Evolutionary conservation across 1,140 invertebrate species (phyloP).

Genomic region (Dinothrombium tinctorium): DNA sequence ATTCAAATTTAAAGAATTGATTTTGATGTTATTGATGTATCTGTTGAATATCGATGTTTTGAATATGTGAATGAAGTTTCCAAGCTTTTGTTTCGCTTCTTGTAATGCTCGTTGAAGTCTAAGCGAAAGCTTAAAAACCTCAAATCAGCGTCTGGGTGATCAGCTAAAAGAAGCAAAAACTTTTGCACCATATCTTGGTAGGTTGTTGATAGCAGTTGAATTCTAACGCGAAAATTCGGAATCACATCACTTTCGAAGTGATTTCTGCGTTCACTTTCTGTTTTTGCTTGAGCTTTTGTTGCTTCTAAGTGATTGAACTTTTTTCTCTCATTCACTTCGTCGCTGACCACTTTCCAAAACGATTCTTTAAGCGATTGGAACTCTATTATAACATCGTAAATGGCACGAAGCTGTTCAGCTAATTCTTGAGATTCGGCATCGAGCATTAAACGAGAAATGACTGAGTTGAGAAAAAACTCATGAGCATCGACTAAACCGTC

Average conservation of each 20-base stretch:
- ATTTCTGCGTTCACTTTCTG: slow-evolving; percentile 9
- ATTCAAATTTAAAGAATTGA: too few relatives aligned
- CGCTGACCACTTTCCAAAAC: slow-evolving; percentile 29
- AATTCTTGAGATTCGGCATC: slow-evolving; percentile 35
- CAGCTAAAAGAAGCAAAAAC: slow-evolving; percentile 49
- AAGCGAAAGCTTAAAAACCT: slow-evolving; percentile 66
- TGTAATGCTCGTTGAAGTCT: slow-evolving; percentile 76
- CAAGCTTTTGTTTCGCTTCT: slow-evolving; percentile 43
- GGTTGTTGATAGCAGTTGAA: slow-evolving; percentile 22
- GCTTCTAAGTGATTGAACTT: slow-evolving; percentile 1
- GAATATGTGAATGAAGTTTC: slow-evolving; percentile 41
- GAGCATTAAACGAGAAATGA: slow-evolving; percentile 53
- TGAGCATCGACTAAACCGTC: slow-evolving; percentile 73
- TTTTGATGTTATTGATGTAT: neutral
- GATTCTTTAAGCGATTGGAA: slow-evolving; percentile 35
- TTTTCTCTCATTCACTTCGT: slow-evolving; percentile 27
- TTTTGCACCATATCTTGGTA: slow-evolving; percentile 46
- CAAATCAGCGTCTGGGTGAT: slow-evolving; percentile 47
- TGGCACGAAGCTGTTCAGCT: slow-evolving; percentile 34
- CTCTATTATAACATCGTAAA: slow-evolving; percentile 41
- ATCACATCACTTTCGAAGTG: slow-evolving; percentile 17
- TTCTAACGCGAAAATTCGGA: slow-evolving; percentile 20
- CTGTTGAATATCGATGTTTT: neutral
- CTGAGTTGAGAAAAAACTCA: slow-evolving; percentile 48
- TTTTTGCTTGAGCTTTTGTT: slow-evolving; percentile 16